A percentile compares a stretch with the other conserved stretches of the same genome.
Evolutionary conservation across 2,888 invertebrate species (phyloP).

Genomic region (Macaria notata): DNA sequence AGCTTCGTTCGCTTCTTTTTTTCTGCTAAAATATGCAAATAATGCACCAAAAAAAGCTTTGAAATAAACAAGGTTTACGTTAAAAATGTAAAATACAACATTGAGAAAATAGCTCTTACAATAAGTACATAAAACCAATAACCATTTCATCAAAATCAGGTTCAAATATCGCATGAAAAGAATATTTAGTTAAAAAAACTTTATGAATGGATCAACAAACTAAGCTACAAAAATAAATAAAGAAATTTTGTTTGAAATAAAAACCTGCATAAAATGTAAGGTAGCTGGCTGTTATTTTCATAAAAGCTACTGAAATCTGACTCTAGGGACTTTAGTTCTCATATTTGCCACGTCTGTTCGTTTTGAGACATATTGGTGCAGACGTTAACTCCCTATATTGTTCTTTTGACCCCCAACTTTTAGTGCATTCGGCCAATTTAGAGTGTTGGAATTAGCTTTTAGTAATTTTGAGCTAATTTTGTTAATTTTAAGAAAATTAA

Average conservation of each 20-base stretch:
- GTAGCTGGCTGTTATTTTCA: not conserved
- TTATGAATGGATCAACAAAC: slow-evolving; percentile 6
- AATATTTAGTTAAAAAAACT: not conserved
- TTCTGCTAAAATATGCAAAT: too few relatives aligned
- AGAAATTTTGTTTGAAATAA: slow-evolving; percentile 6
- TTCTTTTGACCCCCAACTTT: slow-evolving; percentile 4
- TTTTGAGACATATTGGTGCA: slow-evolving; percentile 1
- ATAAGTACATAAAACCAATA: not conserved
- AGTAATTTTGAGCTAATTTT: not conserved
- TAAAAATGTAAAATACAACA: too few relatives aligned
- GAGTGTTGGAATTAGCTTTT: not conserved
- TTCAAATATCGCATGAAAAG: not conserved
- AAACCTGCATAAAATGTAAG: not conserved
- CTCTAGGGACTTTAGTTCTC: too few relatives aligned
- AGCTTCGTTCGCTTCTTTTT: too few relatives aligned
- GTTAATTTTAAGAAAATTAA: not conserved
- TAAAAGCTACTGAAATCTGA: too few relatives aligned
- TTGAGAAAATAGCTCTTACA: too few relatives aligned
- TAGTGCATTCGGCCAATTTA: not conserved
- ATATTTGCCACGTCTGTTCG: not conserved
- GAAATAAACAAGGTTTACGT: not conserved
- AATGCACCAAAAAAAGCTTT: not conserved
- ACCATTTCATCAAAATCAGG: not conserved
- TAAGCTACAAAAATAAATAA: slow-evolving; percentile 5
- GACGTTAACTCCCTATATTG: slow-evolving; percentile 1